Percentiles rank a stretch among this genome's conserved stretches.
Conservation (phyloP, 2,888 invertebrate species). For the Blera fallax region DNA sequence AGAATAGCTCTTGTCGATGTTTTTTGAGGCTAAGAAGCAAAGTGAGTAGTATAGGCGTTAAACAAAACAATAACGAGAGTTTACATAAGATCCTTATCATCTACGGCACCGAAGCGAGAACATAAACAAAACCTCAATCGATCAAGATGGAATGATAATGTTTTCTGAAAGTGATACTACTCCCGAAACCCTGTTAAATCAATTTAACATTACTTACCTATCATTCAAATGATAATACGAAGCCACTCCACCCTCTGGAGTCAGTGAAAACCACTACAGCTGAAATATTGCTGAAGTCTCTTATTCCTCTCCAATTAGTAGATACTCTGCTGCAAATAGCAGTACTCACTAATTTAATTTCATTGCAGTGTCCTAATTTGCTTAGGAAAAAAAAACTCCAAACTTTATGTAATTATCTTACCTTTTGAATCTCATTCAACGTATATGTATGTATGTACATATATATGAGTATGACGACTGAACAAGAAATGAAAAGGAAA, state of each 20-base stretch:
- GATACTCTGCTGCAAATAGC: background rate
- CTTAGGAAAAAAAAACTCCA: background rate
- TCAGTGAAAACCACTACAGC: background rate
- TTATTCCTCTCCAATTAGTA: background rate
- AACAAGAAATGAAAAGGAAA: background rate
- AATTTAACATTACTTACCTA: too few relatives aligned
- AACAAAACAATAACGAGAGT: too few relatives aligned
- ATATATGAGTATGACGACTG: background rate
- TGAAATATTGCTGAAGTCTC: background rate
- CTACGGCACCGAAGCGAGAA: too few relatives aligned
- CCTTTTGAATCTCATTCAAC: background rate
- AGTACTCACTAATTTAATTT: constrained; percentile 74
- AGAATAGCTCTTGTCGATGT: too few relatives aligned
- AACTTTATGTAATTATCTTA: constrained; percentile 1
- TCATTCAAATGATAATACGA: too few relatives aligned
- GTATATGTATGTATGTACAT: background rate
- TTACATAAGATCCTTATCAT: too few relatives aligned
- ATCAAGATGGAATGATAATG: too few relatives aligned
- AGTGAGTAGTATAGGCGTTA: too few relatives aligned
- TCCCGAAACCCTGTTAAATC: too few relatives aligned
- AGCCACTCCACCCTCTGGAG: background rate
- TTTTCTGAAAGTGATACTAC: too few relatives aligned
- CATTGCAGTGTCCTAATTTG: constrained; percentile 49
- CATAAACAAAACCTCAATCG: too few relatives aligned
- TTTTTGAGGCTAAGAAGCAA: too few relatives aligned